These are phyloP conservation scores for Gobius niger DNA, from an alignment of 2,113 vertebrate species.

Conservation along the genomic window DNA sequence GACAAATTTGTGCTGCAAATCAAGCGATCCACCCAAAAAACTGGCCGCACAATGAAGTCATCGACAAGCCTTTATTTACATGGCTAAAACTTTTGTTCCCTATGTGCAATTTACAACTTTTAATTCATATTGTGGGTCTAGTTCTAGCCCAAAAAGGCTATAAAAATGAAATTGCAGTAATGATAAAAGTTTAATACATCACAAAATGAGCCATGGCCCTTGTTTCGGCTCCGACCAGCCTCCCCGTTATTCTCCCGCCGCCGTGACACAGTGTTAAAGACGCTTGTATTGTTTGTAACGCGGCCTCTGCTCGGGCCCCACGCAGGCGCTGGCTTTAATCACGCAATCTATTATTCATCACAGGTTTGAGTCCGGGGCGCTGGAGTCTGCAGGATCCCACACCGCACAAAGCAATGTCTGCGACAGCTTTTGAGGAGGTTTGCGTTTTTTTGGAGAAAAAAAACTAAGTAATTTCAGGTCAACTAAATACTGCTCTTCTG, in stretches of 20 bases:
- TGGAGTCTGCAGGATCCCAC: conserved; percentile 62
- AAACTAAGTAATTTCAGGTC: no score
- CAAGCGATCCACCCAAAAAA: no score
- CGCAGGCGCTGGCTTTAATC: conserved; percentile 59
- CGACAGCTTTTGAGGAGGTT: no score
- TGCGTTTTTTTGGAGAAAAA: no score
- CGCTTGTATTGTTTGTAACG: conserved; percentile 26
- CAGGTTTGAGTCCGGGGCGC: conserved; percentile 55
- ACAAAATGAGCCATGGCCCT: neutral
- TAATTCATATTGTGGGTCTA: no score
- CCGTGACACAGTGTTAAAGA: neutral
- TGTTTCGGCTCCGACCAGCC: no score
- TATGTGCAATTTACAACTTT: no score
- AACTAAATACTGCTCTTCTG: no score
- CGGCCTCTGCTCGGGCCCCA: conserved; percentile 33
- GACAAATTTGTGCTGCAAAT: no score
- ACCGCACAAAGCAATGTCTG: conserved; percentile 22
- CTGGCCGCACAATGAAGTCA: no score
- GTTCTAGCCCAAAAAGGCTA: neutral
- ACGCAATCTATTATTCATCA: conserved; percentile 71
- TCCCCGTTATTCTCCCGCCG: neutral
- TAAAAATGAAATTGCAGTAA: neutral
- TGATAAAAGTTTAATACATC: neutral
- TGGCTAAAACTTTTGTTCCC: no score
- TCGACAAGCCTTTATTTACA: no score